Conservation (phyloP, 2,888 invertebrate species). For the Agonopterix subpropinquella region DNA sequence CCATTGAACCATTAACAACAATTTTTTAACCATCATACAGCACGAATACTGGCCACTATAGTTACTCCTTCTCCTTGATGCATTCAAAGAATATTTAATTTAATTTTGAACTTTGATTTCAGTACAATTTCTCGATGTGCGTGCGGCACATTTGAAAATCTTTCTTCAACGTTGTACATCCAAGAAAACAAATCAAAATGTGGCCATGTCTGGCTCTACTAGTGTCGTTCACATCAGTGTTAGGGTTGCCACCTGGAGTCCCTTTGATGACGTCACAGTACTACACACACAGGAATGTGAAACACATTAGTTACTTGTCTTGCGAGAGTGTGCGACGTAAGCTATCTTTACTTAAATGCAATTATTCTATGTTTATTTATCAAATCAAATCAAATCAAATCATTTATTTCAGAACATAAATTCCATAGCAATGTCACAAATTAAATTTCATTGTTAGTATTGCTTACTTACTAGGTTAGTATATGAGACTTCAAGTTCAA, state of each 20-base stretch:
- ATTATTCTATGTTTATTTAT: not conserved
- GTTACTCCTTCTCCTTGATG: too few relatives aligned
- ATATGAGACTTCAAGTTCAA: too few relatives aligned
- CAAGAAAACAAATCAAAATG: not conserved
- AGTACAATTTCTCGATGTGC: not conserved
- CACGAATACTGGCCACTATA: too few relatives aligned
- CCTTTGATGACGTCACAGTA: not conserved
- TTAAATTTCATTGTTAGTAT: too few relatives aligned
- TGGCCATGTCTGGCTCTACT: not conserved
- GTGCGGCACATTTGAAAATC: not conserved
- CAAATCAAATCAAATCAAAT: too few relatives aligned
- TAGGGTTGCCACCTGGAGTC: not conserved
- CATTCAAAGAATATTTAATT: too few relatives aligned
- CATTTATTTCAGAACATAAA: too few relatives aligned
- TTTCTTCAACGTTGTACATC: not conserved
- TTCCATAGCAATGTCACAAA: too few relatives aligned
- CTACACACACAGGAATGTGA: conserved; percentile 1
- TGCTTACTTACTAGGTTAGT: too few relatives aligned
- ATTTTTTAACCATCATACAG: too few relatives aligned
- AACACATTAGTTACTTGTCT: not conserved
- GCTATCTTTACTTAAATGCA: not conserved
- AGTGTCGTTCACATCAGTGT: not conserved
- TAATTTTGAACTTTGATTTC: not conserved
- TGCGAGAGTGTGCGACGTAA: not conserved
- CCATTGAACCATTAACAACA: too few relatives aligned